Conservation (phyloP, 1,140 invertebrate species). For the Laupala kohalensis region DNA sequence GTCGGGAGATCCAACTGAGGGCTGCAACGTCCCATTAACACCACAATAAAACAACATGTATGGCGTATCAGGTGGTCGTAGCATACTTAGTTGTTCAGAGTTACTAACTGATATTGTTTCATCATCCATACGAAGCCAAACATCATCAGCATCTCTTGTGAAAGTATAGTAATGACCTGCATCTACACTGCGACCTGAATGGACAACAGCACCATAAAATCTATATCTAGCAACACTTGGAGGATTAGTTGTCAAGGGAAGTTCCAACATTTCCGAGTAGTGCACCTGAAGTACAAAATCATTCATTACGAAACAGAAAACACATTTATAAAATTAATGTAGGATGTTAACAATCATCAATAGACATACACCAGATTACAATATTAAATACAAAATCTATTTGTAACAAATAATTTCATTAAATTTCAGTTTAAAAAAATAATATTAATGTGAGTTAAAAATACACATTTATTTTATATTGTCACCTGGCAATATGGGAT, state of each 20-base stretch:
- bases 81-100: constrained; percentile 41
- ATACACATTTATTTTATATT: too few species aligned
- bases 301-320: too few species aligned
- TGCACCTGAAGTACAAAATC: constrained; percentile 25
- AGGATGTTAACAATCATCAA: too few species aligned
- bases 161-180: constrained; percentile 79
- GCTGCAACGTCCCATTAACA: not conserved
- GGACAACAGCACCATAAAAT: constrained; percentile 68
- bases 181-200: constrained; percentile 66
- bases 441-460: too few species aligned
- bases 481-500: too few species aligned
- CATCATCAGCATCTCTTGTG: constrained; percentile 45
- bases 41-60: constrained; percentile 64
- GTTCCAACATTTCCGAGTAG: constrained; percentile 25
- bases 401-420: too few species aligned
- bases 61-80: constrained; percentile 52
- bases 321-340: too few species aligned
- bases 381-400: too few species aligned
- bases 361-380: too few species aligned
- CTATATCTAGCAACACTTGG: constrained; percentile 35
- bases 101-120: constrained; percentile 47
- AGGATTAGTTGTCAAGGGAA: constrained; percentile 23
- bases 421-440: too few species aligned
- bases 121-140: constrained; percentile 75
- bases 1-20: not conserved